These are phyloP conservation scores for Diachrysia chrysitis DNA, from an alignment of 2,888 invertebrate species.

Conservation along the genomic window DNA sequence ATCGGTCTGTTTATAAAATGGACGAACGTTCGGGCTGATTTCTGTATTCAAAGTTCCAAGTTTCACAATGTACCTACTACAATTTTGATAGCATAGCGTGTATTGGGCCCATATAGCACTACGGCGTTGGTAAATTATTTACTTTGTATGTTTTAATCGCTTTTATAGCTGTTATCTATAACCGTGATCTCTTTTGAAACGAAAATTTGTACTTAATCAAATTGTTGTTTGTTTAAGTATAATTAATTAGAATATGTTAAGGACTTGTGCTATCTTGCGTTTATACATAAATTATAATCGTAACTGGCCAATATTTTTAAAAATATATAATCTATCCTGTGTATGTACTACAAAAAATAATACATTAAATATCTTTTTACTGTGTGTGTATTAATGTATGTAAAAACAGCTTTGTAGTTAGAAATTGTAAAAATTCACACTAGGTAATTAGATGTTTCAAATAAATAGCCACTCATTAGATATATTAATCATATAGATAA, in stretches of 20 bases:
- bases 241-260: conserved; percentile 66
- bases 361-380: conserved; percentile 68
- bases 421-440: conserved; percentile 76
- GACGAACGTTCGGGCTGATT: conserved; percentile 45
- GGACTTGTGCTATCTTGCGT: conserved; percentile 70
- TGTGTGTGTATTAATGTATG: conserved; percentile 75
- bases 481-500: conserved; percentile 54
- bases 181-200: conserved; percentile 76
- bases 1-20: conserved; percentile 54
- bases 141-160: conserved; percentile 56
- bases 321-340: conserved; percentile 65
- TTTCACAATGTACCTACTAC: conserved; percentile 48
- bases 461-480: conserved; percentile 63
- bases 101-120: conserved; percentile 61
- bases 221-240: conserved; percentile 75
- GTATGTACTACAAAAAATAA: conserved; percentile 58
- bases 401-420: conserved; percentile 80
- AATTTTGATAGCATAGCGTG: conserved; percentile 58
- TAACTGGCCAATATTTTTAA: conserved; percentile 72
- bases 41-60: conserved; percentile 60
- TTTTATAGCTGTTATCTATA: conserved; percentile 64
- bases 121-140: conserved; percentile 53
- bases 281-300: conserved; percentile 63
- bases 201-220: conserved; percentile 73
- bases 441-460: conserved; percentile 73